These are phyloP conservation scores for Trissonchulus latispiculum DNA, from an alignment of 2,888 invertebrate genomes.

Conservation along the genomic window DNA sequence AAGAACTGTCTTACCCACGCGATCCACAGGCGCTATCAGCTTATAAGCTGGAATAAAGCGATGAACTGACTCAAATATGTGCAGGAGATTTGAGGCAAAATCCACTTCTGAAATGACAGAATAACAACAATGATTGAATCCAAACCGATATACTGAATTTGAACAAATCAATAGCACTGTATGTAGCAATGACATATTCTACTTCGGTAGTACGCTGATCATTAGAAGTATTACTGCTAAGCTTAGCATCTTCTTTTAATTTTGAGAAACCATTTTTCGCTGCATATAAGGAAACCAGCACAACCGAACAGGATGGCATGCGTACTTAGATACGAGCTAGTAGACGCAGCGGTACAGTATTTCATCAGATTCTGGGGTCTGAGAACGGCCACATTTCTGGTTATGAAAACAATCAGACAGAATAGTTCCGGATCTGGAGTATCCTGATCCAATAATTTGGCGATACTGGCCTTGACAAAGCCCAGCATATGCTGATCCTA, in stretches of 20 bases:
- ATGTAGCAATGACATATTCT: too few relatives aligned
- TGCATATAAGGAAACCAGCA: too few relatives aligned
- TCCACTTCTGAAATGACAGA: background rate
- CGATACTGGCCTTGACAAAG: slow-evolving; percentile 20
- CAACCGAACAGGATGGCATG: too few relatives aligned
- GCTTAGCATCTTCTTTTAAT: too few relatives aligned
- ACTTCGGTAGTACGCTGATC: too few relatives aligned
- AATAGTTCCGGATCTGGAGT: slow-evolving; percentile 80
- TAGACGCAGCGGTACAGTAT: background rate
- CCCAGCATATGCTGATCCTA: slow-evolving; percentile 22
- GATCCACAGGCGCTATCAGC: background rate
- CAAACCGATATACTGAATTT: too few relatives aligned
- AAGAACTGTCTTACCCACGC: background rate
- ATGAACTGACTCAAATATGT: background rate
- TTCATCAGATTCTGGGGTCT: slow-evolving; percentile 60
- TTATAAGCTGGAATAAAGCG: background rate
- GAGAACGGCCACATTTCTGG: slow-evolving; percentile 67
- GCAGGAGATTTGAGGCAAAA: background rate
- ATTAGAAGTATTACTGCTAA: too few relatives aligned
- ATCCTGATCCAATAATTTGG: slow-evolving; percentile 46
- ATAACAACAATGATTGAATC: too few relatives aligned
- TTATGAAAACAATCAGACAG: background rate
- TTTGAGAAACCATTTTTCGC: too few relatives aligned
- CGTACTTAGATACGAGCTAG: too few relatives aligned
- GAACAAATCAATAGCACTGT: too few relatives aligned